Conservation (phyloP, 1,140 invertebrate genomes). For the Brachionus rotundiformis region DNA sequence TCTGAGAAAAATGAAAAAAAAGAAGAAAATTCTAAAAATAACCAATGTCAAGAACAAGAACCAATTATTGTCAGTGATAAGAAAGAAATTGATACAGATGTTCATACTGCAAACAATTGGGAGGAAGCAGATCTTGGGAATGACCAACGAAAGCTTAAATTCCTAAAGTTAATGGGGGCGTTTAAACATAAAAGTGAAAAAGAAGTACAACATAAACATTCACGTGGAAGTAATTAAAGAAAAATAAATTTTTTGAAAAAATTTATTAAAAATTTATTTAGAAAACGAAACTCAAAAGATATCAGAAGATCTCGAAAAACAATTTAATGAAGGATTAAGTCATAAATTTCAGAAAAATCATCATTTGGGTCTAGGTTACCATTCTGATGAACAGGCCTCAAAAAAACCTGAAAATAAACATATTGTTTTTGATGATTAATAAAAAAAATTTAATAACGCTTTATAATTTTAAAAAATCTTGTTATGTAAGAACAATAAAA, state of each 20-base stretch:
- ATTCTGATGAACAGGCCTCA: constrained; percentile 52
- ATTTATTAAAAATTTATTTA: constrained; percentile 51
- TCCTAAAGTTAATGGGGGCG: constrained; percentile 61
- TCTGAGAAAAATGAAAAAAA: not conserved
- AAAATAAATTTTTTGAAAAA: not conserved
- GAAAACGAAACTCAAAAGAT: constrained; percentile 55
- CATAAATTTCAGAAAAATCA: constrained; percentile 56
- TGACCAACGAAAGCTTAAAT: constrained; percentile 60
- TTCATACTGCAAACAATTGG: constrained; percentile 61
- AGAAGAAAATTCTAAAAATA: not conserved
- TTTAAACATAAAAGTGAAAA: constrained; percentile 51
- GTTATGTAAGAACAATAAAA: too few species aligned
- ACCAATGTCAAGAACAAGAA: too few species aligned
- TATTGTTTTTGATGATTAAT: constrained; percentile 28
- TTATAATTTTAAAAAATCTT: not conserved
- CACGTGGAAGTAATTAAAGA: not conserved
- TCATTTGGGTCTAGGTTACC: constrained; percentile 59
- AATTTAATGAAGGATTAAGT: constrained; percentile 59
- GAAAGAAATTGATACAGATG: constrained; percentile 52
- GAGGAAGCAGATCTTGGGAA: constrained; percentile 60
- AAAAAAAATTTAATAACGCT: not conserved
- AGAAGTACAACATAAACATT: constrained; percentile 47
- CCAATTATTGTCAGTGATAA: too few species aligned
- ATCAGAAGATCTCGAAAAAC: constrained; percentile 57
- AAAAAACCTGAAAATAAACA: constrained; percentile 33